These are phyloP conservation scores for Heptranchias perlo DNA, from an alignment of 2,113 vertebrate genomes.

Conservation along the genomic window DNA sequence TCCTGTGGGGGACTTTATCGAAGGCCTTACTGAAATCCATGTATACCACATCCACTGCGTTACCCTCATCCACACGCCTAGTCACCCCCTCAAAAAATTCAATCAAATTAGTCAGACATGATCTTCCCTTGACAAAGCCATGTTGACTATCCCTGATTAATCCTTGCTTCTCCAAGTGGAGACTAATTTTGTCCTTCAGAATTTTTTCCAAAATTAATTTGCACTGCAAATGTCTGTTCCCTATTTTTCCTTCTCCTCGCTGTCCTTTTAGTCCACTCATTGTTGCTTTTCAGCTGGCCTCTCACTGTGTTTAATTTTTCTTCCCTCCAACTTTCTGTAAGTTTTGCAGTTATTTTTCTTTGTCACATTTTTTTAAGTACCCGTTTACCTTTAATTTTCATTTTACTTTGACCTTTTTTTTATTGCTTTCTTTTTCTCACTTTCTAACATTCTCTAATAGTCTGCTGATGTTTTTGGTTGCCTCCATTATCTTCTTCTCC, in stretches of 20 bases:
- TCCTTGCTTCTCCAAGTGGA: too few species aligned
- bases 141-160: too few species aligned
- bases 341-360: neutral
- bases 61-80: too few species aligned
- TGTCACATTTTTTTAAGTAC: neutral
- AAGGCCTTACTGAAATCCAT: too few species aligned
- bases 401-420: neutral
- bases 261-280: neutral
- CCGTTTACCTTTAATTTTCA: neutral
- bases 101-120: too few species aligned
- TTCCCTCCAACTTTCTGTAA: neutral
- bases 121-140: too few species aligned
- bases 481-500: neutral
- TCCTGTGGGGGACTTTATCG: too few species aligned
- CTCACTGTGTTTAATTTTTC: neutral
- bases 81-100: too few species aligned
- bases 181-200: too few species aligned
- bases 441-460: neutral
- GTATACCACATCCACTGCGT: too few species aligned
- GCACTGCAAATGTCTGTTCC: neutral
- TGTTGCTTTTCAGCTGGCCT: neutral
- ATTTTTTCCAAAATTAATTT: neutral
- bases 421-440: neutral
- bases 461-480: neutral
- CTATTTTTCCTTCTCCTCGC: neutral